Evolutionary conservation across 1,140 invertebrate species (phyloP), one percentile per base, ranked within the genome.

Genomic region (Charaxes varanes): DNA sequence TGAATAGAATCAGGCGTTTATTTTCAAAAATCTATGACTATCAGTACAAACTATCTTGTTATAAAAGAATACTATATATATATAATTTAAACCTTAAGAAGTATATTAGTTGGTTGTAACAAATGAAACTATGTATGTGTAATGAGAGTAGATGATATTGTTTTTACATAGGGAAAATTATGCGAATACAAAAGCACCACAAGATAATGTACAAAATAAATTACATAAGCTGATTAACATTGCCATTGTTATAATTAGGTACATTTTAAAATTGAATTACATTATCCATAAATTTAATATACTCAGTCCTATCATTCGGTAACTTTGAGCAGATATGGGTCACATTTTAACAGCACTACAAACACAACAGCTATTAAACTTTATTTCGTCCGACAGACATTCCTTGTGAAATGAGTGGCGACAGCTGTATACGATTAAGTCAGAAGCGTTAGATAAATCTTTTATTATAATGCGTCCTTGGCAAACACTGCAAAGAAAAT

Each of bases 381-480:
- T 62, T 26, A 59, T 52, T 28, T 54, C 55, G 4, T 72, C 76
- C 0, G 88, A 88, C 48, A 97, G 72, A 83, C 96, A 98, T 41
- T 90, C 88, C 69, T 92, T 89, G 76, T 98, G 96, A 73, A 96
- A 97, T 0, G 90, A 88, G 84, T 98, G 96, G 47, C 91, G 90
- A 67, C 96, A 98, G 66, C 94, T 93, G 72, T 96, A 98, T 23
- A 94, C 87, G 41, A 92, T 84, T 49, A 96, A 79, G 73, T 92
- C 90, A 56, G 87, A 90, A 6, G 88, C 88, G 65, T 93, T 90
- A 76, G 80, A 74, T 18, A 78, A 66, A 56, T 84, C 92, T 86
- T 86, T 89, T 27, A 89, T 84, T 43, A 93, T 88, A 37, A 95
- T 87, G 57, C 89, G 87, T 33, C 89, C 86, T 62, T 91, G 88